Conservation (phyloP, 2,888 invertebrate genomes). For the Pterostichus niger region DNA sequence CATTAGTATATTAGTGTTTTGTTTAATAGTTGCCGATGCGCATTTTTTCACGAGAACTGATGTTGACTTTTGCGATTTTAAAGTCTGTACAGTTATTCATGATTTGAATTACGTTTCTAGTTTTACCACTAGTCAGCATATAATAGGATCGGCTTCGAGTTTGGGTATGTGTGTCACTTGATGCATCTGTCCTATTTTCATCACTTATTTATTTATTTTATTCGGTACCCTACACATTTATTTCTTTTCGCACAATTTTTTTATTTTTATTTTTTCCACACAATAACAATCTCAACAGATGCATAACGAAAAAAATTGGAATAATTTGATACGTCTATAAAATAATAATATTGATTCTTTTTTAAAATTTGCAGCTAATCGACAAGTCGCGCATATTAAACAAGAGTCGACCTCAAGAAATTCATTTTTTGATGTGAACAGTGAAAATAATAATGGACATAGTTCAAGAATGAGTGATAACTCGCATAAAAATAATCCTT, state of each 20-base stretch:
- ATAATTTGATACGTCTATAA: neutral
- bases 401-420: constrained; percentile 22
- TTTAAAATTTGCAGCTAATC: constrained; percentile 50
- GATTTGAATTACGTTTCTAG: constrained; percentile 72
- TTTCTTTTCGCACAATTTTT: constrained; percentile 32
- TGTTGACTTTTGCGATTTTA: constrained; percentile 46
- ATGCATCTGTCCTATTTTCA: constrained; percentile 28
- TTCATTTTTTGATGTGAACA: constrained; percentile 38
- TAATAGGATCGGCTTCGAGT: constrained; percentile 59
- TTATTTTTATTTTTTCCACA: constrained; percentile 15
- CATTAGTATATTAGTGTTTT: constrained; percentile 29
- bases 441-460: constrained; percentile 24
- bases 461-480: constrained; percentile 35
- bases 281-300: constrained; percentile 28
- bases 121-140: constrained; percentile 76
- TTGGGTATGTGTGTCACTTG: constrained; percentile 54
- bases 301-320: constrained; percentile 18
- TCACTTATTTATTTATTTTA: constrained; percentile 29
- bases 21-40: constrained; percentile 14
- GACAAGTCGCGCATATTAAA: constrained; percentile 18
- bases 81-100: constrained; percentile 47
- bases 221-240: constrained; percentile 35
- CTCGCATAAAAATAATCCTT: neutral
- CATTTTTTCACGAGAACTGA: neutral
- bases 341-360: constrained; percentile 26